Evolutionary conservation across 2,888 invertebrate genomes (phyloP).

Genomic region (Salticus scenicus): DNA sequence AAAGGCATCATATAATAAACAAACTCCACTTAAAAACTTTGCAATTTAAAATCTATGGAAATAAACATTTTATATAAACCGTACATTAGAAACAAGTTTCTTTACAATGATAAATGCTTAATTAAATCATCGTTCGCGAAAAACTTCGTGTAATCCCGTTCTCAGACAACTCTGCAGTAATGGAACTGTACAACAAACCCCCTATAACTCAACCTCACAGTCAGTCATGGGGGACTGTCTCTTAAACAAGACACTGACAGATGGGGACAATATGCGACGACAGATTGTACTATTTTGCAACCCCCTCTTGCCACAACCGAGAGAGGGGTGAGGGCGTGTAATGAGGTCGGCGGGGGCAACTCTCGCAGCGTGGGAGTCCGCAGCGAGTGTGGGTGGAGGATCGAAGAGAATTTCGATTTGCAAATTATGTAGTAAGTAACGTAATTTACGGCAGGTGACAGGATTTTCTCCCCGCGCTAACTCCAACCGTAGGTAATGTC

Average conservation of each 20-base stretch:
- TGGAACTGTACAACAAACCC: not conserved
- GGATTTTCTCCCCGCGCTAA: not conserved
- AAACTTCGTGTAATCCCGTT: too few species aligned
- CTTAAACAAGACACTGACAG: conserved; percentile 63
- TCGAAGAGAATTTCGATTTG: not conserved
- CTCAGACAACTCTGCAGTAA: too few species aligned
- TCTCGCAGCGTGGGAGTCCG: not conserved
- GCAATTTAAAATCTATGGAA: too few species aligned
- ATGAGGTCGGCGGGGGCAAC: conserved; percentile 19
- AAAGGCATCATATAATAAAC: too few species aligned
- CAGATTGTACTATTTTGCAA: conserved; percentile 51
- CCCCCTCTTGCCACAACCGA: not conserved
- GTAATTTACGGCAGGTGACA: not conserved
- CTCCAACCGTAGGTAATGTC: too few species aligned
- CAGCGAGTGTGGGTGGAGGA: not conserved
- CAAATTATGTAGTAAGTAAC: conserved; percentile 1
- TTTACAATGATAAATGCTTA: not conserved
- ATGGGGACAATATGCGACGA: conserved; percentile 68
- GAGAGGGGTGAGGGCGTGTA: conserved; percentile 15
- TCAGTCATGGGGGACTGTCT: not conserved
- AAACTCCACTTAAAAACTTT: too few species aligned
- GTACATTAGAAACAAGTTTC: too few species aligned
- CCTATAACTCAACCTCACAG: not conserved
- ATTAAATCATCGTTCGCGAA: not conserved
- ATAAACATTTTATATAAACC: too few species aligned